Evolutionary conservation across 1,140 invertebrate species (phyloP), one percentile per base, ranked within the genome.

Genomic region (Drosophila biarmipes): DNA sequence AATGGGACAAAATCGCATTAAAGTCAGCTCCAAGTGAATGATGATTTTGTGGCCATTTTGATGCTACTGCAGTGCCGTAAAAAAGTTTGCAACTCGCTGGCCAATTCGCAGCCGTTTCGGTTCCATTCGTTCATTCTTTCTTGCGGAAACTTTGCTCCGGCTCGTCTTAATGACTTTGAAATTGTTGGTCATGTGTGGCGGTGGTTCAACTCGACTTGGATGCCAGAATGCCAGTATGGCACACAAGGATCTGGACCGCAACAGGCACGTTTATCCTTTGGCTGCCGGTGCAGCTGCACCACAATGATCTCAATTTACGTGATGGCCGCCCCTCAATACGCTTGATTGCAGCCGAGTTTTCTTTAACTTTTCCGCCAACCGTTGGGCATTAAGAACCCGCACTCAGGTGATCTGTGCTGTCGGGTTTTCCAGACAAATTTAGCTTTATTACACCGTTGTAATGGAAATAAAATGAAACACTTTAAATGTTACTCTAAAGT

Each of bases 81-180:
- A 69, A 74, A 71, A 49, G 43, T 79, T 51, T 61, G 12, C 53
- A 35, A 15, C 24, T 24, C 58, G 34, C 12, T 17, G 43, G 58
- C 58, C 58, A 61, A 61, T 61, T 57, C 53, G 53, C 58, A 29
- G 53, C 2, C 24, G 4, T 21, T 58, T 62, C 58, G 54, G 29
- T 21, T 17, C 14, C 21, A n/a, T 15, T n/a, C 35, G 29, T 34
- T 42, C 34, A 35, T 61, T 29, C 67, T 58, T 72, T 61, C 37
- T 45, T 59, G 31, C 15, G 48, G 64, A 59, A 82, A 59, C 73
- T 59, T 73, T 56, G 46, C 53, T 24, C 45, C 59, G 46, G 29
- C 34, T 55, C 66, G 53, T 67, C 82, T 81, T 85, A 87, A 85
- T 87, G 81, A 71, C 82, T 87, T 85, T 76, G 68, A 78, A 78